These are phyloP conservation scores for Calidris pygmaea DNA, from an alignment of 2,113 vertebrate species.

Conservation along the genomic window DNA sequence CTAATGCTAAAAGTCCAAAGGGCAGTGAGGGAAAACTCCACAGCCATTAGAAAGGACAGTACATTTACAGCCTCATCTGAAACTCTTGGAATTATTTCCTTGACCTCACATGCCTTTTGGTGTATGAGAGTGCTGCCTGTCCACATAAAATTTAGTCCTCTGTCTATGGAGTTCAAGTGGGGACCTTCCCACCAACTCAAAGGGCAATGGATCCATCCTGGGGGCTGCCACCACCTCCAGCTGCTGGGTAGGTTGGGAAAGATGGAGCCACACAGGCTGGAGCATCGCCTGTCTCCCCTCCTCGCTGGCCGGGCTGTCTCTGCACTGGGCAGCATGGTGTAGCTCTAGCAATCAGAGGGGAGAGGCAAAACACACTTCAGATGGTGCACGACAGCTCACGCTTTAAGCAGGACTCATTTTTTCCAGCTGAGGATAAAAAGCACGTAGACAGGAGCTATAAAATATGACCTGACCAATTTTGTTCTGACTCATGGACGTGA, in stretches of 20 bases:
- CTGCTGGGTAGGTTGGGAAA: neutral
- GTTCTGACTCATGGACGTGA: neutral
- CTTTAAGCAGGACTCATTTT: neutral
- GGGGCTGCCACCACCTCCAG: neutral
- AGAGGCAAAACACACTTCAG: neutral
- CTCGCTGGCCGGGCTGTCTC: neutral
- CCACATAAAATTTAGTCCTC: neutral
- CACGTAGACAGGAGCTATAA: constrained; percentile 16
- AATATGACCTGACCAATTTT: neutral
- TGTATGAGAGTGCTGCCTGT: neutral
- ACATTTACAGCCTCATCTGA: neutral
- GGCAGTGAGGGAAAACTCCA: neutral
- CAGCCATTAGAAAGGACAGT: neutral
- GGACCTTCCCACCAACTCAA: neutral
- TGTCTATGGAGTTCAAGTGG: neutral
- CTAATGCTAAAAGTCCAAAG: neutral
- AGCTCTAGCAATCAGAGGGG: neutral
- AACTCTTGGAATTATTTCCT: neutral
- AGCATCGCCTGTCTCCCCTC: neutral
- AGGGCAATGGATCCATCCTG: neutral
- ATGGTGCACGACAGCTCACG: neutral
- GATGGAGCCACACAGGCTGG: accelerated
- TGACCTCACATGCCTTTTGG: neutral
- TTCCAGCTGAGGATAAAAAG: constrained; percentile 13
- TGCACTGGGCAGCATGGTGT: accelerated